These are phyloP conservation scores for Aphelocoma californica DNA, from an alignment of 2,797 vertebrate genomes.

Conservation along the genomic window DNA sequence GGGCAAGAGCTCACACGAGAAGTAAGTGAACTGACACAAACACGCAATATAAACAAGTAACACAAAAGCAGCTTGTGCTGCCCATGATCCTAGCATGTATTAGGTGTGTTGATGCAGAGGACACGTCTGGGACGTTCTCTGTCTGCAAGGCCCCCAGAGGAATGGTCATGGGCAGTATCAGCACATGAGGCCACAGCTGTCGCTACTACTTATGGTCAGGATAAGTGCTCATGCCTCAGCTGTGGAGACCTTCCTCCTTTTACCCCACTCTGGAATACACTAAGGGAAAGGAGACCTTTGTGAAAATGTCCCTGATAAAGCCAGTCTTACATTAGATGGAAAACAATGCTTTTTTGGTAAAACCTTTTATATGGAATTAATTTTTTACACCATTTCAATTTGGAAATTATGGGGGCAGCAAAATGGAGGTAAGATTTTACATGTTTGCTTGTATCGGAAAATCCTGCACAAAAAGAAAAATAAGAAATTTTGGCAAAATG, in stretches of 20 bases:
- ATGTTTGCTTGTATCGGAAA: neutral
- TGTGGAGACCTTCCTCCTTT: neutral
- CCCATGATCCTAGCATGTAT: accelerated
- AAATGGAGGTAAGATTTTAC: neutral
- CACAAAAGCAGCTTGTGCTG: neutral
- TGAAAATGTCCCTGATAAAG: neutral
- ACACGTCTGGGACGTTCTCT: accelerated
- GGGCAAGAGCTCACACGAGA: neutral
- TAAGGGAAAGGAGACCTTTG: neutral
- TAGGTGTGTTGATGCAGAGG: neutral
- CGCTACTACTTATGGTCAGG: accelerated
- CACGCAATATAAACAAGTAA: neutral
- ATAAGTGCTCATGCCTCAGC: neutral
- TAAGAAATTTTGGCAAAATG: neutral
- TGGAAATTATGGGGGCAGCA: neutral
- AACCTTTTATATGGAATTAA: neutral
- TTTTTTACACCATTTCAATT: neutral
- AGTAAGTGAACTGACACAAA: neutral
- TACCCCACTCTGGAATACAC: accelerated
- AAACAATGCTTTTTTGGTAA: neutral
- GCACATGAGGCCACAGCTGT: neutral
- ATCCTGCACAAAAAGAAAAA: neutral
- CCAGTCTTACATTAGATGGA: neutral
- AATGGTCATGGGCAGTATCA: neutral
- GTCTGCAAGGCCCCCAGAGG: neutral